phyloP scores from a whole-genome alignment of 2,113 vertebrate genomes.

The Plecturocebus donacophilus region DNA sequence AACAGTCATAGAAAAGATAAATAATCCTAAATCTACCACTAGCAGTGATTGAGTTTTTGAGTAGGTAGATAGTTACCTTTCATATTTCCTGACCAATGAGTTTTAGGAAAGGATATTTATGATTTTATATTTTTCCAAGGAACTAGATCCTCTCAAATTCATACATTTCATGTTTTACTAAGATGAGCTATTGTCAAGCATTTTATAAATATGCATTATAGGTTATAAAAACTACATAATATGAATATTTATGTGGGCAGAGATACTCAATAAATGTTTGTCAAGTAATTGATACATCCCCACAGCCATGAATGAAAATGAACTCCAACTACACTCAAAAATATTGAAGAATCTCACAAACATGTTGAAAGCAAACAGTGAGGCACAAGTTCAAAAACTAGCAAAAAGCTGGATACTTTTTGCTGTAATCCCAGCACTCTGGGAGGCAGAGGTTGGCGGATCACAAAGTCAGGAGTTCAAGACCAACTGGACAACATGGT shows the following conservation, averaged over 20 bases:
- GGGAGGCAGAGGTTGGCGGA: no score
- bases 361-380: background rate
- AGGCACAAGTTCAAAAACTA: background rate
- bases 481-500: no score
- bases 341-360: background rate
- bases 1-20: background rate
- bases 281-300: no score
- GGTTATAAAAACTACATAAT: background rate
- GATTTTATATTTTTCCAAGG: slow-evolving; percentile 51
- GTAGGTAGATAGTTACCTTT: slow-evolving; percentile 76
- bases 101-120: slow-evolving; percentile 34
- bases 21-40: background rate
- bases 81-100: slow-evolving; percentile 50
- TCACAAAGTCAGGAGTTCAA: no score
- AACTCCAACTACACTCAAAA: slow-evolving; percentile 5
- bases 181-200: background rate
- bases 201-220: slow-evolving; percentile 14
- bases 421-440: no score
- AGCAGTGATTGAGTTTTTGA: slow-evolving; percentile 83
- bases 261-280: no score
- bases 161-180: background rate
- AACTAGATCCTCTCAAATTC: slow-evolving; percentile 40
- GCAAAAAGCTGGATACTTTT: background rate
- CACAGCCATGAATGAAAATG: background rate
- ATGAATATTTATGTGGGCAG: background rate